Evolutionary conservation across 1,140 invertebrate genomes (phyloP).

Genomic region (Caerostris darwini): DNA sequence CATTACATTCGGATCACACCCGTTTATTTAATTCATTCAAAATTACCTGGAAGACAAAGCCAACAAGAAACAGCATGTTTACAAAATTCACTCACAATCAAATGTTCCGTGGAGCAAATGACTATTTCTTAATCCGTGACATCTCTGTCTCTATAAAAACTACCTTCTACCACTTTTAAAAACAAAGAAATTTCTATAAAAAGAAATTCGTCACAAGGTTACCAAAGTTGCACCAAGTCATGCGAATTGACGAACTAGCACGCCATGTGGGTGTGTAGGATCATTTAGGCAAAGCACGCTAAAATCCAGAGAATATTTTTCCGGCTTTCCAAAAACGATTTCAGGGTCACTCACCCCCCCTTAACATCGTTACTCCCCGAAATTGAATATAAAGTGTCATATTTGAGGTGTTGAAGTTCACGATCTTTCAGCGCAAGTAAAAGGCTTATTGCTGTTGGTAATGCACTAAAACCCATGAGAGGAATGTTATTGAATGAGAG

Average conservation of each 20-base stretch:
- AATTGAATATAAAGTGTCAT: background rate
- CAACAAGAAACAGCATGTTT: too few species aligned
- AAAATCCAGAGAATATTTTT: background rate
- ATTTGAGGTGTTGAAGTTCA: background rate
- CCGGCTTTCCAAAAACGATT: conserved; percentile 6
- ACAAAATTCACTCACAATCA: too few species aligned
- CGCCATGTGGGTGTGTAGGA: background rate
- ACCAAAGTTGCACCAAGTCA: background rate
- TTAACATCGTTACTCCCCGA: background rate
- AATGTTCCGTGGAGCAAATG: too few species aligned
- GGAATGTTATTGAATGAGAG: background rate
- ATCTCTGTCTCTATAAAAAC: too few species aligned
- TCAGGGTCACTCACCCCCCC: background rate
- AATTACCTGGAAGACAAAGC: too few species aligned
- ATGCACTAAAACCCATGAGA: background rate
- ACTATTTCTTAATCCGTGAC: too few species aligned
- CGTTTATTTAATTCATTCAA: too few species aligned
- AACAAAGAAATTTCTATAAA: background rate
- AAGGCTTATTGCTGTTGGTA: background rate
- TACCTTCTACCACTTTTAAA: background rate
- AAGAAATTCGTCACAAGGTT: background rate
- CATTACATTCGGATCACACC: too few species aligned
- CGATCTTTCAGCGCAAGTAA: background rate
- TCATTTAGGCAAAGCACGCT: background rate
- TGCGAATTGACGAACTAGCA: background rate